These are phyloP conservation scores for Daboia siamensis DNA, from an alignment of 2,113 vertebrate species.

Conservation along the genomic window DNA sequence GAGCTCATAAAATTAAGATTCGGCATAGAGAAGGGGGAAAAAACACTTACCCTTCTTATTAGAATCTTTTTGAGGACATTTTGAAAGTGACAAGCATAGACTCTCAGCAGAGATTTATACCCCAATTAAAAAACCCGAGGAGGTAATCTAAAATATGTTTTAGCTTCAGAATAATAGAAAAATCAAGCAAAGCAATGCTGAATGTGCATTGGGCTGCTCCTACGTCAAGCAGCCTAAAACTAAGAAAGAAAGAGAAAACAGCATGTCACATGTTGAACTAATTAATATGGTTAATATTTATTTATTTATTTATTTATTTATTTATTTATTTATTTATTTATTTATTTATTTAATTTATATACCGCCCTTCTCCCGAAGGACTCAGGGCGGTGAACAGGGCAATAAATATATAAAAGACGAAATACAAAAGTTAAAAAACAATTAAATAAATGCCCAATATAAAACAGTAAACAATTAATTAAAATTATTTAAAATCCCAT, in stretches of 20 bases:
- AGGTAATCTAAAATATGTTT: not conserved
- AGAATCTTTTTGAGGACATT: not conserved
- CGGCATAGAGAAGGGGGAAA: not conserved
- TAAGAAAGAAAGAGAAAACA: not conserved
- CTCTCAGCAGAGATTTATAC: not conserved
- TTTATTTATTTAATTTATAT: no score
- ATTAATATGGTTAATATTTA: not conserved
- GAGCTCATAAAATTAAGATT: not conserved
- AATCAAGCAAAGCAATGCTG: not conserved
- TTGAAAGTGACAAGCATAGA: not conserved
- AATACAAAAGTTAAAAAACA: no score
- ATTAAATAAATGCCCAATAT: no score
- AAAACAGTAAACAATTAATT: no score
- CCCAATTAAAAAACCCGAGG: not conserved
- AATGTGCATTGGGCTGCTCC: not conserved
- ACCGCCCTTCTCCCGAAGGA: no score
- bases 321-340: no score
- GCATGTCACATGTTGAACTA: not conserved
- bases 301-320: no score
- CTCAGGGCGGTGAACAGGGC: no score
- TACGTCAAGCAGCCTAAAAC: not conserved
- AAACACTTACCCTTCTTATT: not conserved
- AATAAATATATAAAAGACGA: no score
- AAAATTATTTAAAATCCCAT: no score
- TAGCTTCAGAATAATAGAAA: not conserved